Evolutionary conservation across 2,888 invertebrate species (phyloP), one percentile per base, ranked within the genome.

Genomic region (Hemicrepidius hirtus): DNA sequence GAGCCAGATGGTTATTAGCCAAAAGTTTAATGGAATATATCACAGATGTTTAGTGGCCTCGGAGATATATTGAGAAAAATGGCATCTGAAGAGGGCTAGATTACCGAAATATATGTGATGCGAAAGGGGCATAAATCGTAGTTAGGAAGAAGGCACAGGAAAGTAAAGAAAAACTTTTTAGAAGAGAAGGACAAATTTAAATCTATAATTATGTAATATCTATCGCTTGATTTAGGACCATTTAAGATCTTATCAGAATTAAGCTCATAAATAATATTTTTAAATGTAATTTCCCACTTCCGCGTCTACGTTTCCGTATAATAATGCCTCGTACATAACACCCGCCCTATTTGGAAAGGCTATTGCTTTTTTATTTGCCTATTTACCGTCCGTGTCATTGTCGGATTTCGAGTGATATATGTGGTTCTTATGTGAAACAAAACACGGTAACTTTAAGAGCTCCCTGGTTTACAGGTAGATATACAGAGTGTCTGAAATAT

Each of bases 41-140:
- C 83, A 83, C 83, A 82, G 84, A 85, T 85, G 84, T 84, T 85
- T 84, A 83, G 84, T 81, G 80, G 82, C 80, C 79, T 78, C 78
- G 79, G 80, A 83, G 82, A 83, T 84, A 84, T 85, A 86, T 86
- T 85, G 85, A 85, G 85, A 86, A 85, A 85, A 86, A 86, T 85
- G 83, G 84, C 82, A 83, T 81, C 83, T 83, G 84, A 83, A 84
- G 84, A 82, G 84, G 82, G 81, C 83, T 81, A 85, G 85, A 85
- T 86, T 86, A 85, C 84, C 80, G 79, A 83, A 84, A 85, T 85
- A 84, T 85, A 86, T 85, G 85, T 85, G 85, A 84, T 84, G 84
- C 80, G 82, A 82, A 81, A 77, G 81, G 78, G 80, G 80, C 82
- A 85, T 86, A 86, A 85, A 86, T 86, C 82, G 82, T 80, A 80